A percentile compares a stretch with the other conserved stretches of the same genome.
phyloP scores from a whole-genome alignment of 1,140 invertebrate genomes.

The Globodera rostochiensis region DNA sequence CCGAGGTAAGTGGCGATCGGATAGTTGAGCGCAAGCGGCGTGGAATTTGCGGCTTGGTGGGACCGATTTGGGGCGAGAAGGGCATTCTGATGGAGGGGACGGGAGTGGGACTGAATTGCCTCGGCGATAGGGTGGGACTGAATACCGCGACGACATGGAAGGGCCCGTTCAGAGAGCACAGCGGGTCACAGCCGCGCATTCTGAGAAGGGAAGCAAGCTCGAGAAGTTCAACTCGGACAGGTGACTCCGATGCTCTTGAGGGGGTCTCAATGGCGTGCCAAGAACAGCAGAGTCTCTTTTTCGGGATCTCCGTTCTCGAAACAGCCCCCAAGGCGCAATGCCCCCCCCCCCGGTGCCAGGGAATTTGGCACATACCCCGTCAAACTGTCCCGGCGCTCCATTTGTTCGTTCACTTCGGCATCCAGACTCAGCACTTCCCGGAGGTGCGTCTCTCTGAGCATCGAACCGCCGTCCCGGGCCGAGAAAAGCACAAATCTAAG shows the following conservation, averaged over 20 bases:
- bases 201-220: constrained; percentile 18
- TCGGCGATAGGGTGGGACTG: neutral
- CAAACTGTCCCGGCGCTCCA: neutral
- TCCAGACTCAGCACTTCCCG: neutral
- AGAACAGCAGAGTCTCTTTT: too few species aligned
- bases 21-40: constrained; percentile 49
- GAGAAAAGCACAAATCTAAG: constrained; percentile 21
- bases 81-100: constrained; percentile 29
- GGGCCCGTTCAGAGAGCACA: constrained; percentile 56
- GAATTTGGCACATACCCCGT: too few species aligned
- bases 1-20: constrained; percentile 45
- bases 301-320: too few species aligned
- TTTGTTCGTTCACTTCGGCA: neutral
- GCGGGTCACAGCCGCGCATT: constrained; percentile 48
- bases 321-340: too few species aligned
- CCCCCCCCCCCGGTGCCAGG: too few species aligned
- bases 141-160: constrained; percentile 58
- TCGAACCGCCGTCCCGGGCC: constrained; percentile 21
- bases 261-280: neutral
- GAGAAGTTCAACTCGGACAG: neutral
- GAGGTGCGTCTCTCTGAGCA: constrained; percentile 6
- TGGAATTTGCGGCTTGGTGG: constrained; percentile 20
- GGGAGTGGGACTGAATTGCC: too few species aligned
- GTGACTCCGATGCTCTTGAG: neutral
- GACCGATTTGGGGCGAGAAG: constrained; percentile 16